Evolutionary conservation across 2,888 invertebrate genomes (phyloP), one percentile per base, ranked within the genome.

Genomic region (Parnassius mnemosyne): DNA sequence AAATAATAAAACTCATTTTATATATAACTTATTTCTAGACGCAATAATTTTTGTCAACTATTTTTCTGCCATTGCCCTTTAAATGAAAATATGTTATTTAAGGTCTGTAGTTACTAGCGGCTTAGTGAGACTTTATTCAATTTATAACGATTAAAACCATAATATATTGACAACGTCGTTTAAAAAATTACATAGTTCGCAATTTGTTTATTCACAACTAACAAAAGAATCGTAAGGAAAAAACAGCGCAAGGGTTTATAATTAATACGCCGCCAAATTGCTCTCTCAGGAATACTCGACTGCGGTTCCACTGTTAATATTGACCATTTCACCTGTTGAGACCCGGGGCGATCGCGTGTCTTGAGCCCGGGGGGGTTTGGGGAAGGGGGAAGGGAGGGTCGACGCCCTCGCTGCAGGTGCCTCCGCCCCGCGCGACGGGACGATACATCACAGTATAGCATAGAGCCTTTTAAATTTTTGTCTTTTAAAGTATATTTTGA

Each of bases 351-450:
- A 60, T 63, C 63, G 63, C 63, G 64, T 58, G 62, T 63, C 54
- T 46, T 12, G 50, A 59, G 61, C 57, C 60, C 64, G 61, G 57
- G 69, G 51, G 64, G 59, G 60, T 12, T 25, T 51, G 57, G 60
- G 53, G 49, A 44, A 43, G 44, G 57, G 63, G 53, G 42, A 47
- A 60, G 63, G 69, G 68, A 67, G 70, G 82, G 76, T 80, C 80
- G 71, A 68, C 73, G 79, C 57, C 78, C 77, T 69, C 75, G 63
- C 68, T 49, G 70, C 75, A 74, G 70, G 74, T 77, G 78, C 78
- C 79, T 75, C 75, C 68, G 66, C 67, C 67, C 65, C 66, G 60
- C 69, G 50, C 63, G 46, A n/a, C 50, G 49, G 16, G 13, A 42
- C 42, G 34, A 16, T 43, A 50, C 34, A 25, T 41, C 53, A 63